phyloP scores from a whole-genome alignment of 2,888 invertebrate species.

The Falcaria lacertinaria region DNA sequence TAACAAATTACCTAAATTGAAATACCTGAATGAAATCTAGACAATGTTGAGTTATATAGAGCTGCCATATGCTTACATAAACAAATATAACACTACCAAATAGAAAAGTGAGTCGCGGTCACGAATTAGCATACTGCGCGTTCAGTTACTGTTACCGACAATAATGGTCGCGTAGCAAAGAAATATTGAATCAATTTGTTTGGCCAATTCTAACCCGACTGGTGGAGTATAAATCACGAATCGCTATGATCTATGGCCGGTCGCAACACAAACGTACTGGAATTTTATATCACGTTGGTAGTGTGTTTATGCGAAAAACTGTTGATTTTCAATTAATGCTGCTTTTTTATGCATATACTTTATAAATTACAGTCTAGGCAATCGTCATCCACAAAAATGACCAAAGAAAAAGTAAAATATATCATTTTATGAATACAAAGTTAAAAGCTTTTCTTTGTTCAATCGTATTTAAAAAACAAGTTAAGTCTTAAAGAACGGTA shows the following conservation, averaged over 20 bases:
- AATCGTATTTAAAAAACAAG: not conserved
- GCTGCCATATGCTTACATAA: not conserved
- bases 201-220: constrained; percentile 44
- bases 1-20: not conserved
- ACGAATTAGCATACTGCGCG: constrained; percentile 1
- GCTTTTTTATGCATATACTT: no score
- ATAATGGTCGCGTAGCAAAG: constrained; percentile 36
- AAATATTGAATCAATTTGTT: constrained; percentile 58
- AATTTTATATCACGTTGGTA: constrained; percentile 9
- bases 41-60: not conserved
- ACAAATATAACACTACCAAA: not conserved
- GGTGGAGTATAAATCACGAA: constrained; percentile 45
- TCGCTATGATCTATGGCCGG: constrained; percentile 52
- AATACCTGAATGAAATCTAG: not conserved
- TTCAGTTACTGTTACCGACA: constrained; percentile 9
- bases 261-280: constrained; percentile 12
- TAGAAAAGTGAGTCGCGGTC: not conserved
- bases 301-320: constrained; percentile 11
- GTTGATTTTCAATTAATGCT: no score
- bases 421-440: not conserved
- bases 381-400: no score
- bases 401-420: no score
- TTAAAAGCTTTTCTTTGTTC: not conserved
- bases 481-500: constrained; percentile 1
- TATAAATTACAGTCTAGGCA: no score